Base-by-base conservation (phyloP, 2,888 invertebrate species). In the Leuctra nigra region DNA sequence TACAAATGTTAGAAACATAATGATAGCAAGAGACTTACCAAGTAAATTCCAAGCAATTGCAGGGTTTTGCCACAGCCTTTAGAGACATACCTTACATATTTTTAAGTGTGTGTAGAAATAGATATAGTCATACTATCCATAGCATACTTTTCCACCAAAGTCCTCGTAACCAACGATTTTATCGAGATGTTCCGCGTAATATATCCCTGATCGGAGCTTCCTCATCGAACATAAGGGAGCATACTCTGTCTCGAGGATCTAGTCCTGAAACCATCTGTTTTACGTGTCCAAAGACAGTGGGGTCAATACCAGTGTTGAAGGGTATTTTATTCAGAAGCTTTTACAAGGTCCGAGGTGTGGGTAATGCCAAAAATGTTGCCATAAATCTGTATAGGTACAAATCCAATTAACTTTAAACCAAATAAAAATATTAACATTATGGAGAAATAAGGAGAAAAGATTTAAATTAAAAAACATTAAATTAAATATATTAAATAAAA, bases 101-200 rank as follows among this genome's bases (percentile, higher is more conserved):
- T n/a, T n/a, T n/a, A n/a, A n/a, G n/a, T n/a, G n/a, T n/a, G n/a
- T n/a, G n/a, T n/a, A n/a, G n/a, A n/a, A n/a, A n/a, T n/a, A n/a
- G n/a, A n/a, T n/a, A n/a, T n/a, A n/a, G n/a, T n/a, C n/a, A n/a
- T n/a, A n/a, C n/a, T n/a, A n/a, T n/a, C n/a, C n/a, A n/a, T n/a
- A n/a, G n/a, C n/a, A n/a, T n/a, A n/a, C n/a, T n/a, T n/a, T n/a
- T 20, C 24, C 16, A 11, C 55, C 58, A 16, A 55, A 25, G 24
- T 58, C 58, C 29, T 54, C 53, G 44, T 46, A 56, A 13, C 59
- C 48, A 36, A 48, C 47, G 1, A 59, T 54, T 16, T 25, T 46
- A 38, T 59, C 56, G 4, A 20, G 3, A 14, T 33, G n/a, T 18
- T 29, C 46, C 29, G 29, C 22, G 46, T 54, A 54, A 25, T 29